Conservation (phyloP, 1,140 invertebrate genomes). For the Macrobrachium nipponense region DNA sequence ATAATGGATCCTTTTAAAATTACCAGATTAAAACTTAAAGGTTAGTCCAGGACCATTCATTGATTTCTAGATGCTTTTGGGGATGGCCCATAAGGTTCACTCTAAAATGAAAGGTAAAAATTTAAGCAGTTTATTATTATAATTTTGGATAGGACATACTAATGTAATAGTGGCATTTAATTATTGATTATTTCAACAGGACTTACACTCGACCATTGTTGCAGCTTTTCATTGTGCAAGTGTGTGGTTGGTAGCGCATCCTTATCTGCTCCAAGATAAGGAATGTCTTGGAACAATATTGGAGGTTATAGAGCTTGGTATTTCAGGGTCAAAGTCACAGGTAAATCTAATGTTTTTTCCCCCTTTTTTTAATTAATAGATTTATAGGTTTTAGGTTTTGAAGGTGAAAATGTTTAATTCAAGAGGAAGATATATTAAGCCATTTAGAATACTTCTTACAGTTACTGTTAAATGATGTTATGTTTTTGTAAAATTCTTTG, state of each 20-base stretch:
- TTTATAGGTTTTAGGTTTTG: background rate
- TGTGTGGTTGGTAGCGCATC: constrained; percentile 89
- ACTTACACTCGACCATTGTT: constrained; percentile 97
- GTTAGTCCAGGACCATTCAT: no score
- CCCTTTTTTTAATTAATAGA: background rate
- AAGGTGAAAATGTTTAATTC: background rate
- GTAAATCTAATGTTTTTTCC: constrained; percentile 66
- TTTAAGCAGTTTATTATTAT: no score
- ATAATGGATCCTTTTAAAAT: no score
- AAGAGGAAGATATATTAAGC: no score
- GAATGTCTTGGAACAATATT: constrained; percentile 92
- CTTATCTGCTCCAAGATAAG: constrained; percentile 87
- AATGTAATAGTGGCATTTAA: background rate
- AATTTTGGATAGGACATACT: no score
- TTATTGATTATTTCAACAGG: constrained; percentile 68
- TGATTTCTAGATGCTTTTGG: no score
- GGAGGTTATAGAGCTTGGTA: constrained; percentile 96
- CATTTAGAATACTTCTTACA: no score
- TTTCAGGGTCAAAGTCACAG: constrained; percentile 91
- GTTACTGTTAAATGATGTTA: no score
- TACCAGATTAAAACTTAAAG: no score
- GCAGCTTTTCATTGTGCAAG: constrained; percentile 90
- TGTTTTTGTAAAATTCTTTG: no score
- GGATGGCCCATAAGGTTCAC: no score
- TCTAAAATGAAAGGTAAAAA: no score